Conservation (phyloP, 2,888 invertebrate genomes). For the Achlya flavicornis region DNA sequence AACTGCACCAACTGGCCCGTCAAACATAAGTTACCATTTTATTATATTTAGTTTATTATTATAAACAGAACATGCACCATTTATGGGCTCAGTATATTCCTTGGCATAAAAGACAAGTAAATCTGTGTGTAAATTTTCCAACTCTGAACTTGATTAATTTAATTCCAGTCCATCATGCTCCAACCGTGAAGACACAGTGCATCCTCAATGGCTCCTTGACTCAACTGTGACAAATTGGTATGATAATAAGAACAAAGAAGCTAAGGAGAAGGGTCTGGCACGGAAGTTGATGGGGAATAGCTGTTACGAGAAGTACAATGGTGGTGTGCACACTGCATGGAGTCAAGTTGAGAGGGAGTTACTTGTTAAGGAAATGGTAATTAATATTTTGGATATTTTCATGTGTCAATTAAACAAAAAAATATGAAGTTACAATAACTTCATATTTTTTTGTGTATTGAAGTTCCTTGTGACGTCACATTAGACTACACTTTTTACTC, state of each 20-base stretch:
- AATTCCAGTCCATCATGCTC: conserved; percentile 73
- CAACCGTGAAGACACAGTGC: conserved; percentile 85
- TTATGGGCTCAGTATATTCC: too few species aligned
- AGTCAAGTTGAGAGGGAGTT: conserved; percentile 79
- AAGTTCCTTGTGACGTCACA: too few species aligned
- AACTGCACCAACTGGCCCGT: too few species aligned
- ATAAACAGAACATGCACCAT: too few species aligned
- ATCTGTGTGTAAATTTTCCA: too few species aligned
- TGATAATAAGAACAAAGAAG: conserved; percentile 63
- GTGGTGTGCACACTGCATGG: conserved; percentile 57
- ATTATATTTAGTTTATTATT: too few species aligned
- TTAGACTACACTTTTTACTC: too few species aligned
- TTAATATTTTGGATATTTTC: not conserved
- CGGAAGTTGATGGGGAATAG: conserved; percentile 61
- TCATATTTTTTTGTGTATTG: too few species aligned
- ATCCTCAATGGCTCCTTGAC: conserved; percentile 86
- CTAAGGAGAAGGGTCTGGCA: conserved; percentile 50
- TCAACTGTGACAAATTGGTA: conserved; percentile 86
- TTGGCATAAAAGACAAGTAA: too few species aligned
- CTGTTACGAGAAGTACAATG: conserved; percentile 39
- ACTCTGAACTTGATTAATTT: not conserved
- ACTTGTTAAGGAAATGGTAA: conserved; percentile 83
- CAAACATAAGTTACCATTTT: too few species aligned
- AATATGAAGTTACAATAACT: too few species aligned
- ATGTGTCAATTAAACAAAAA: too few species aligned